Evolutionary conservation across 2,113 vertebrate genomes (phyloP), one percentile per base, ranked within the genome.

Genomic region (Pogona vitticeps): DNA sequence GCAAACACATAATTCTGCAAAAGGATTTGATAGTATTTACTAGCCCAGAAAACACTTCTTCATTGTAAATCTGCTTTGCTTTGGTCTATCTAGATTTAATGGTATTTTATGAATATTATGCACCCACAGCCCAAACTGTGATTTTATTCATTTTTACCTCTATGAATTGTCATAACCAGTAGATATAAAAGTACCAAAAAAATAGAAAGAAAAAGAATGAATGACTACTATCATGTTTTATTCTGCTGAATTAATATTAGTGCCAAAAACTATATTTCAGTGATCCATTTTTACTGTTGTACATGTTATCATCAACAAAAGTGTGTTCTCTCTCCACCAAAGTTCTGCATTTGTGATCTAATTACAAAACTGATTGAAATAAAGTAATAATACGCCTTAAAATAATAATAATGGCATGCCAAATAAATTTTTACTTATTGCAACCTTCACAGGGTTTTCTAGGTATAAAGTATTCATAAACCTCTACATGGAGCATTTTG

Each of bases 271-370:
- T 65, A 26, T 52, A 84, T 61, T 63, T 31, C 36, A 76, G 38
- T 56, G 38, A 67, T 23, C 28, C n/a, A n/a, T n/a, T n/a, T n/a
- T 18, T 12, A 56, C 52, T 31, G 10, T n/a, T 31, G 17, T 3
- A n/a, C 17, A 59, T 36, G 65, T 33, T 70, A 5, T 76, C 8
- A 42, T 76, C 80, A 89, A 65, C 20, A 83, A 12, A 65, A n/a
- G n/a, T 36, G 15, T 23, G 83, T 85, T 84, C 76, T 86, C 80
- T 89, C 56, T 33, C 17, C 6, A 80, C 23, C 46, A 2, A 81
- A 59, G 3, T n/a, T 38, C 2, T 80, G 73, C 68, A 71, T 68
- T 0, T 6, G 3, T 31, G 71, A 70, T 56, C 1, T 40, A 67
- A 65, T 15, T 26, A 2, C 14, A 85, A 80, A 56, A 13, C 21